Conservation (phyloP, 1,140 invertebrate species). For the Drosophila kikkawai region DNA sequence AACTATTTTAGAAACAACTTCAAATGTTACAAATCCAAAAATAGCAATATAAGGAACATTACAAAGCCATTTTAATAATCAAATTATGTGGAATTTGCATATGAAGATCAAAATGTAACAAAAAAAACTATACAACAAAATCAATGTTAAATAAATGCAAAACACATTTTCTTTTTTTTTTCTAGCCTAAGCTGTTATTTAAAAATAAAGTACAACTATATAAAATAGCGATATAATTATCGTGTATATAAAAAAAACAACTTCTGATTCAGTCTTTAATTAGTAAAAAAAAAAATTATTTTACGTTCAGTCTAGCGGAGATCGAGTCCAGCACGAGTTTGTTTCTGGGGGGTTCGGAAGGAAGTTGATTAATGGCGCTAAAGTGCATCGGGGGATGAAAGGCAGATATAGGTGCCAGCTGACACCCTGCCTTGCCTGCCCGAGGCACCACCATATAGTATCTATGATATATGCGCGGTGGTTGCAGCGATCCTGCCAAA, state of each 20-base stretch:
- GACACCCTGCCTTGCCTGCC: not conserved
- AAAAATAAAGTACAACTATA: slow-evolving; percentile 41
- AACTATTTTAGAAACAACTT: not conserved
- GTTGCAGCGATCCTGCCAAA: slow-evolving; percentile 27
- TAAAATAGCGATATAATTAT: slow-evolving; percentile 20
- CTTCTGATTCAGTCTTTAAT: not conserved
- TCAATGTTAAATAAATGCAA: not conserved
- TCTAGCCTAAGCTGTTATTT: slow-evolving; percentile 25
- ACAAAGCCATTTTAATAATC: not conserved
- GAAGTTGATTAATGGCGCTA: slow-evolving; percentile 38
- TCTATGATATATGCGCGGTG: slow-evolving; percentile 6
- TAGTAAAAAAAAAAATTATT: not conserved
- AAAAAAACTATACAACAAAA: not conserved
- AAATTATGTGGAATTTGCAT: not conserved
- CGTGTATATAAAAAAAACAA: not conserved
- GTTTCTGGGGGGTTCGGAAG: not conserved
- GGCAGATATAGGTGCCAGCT: slow-evolving; percentile 30
- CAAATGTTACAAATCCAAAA: not conserved
- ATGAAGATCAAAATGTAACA: not conserved
- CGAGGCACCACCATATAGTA: slow-evolving; percentile 4
- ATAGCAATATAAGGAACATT: not conserved
- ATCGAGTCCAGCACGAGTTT: slow-evolving; percentile 16
- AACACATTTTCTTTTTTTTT: slow-evolving; percentile 6
- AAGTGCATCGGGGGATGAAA: slow-evolving; percentile 29
- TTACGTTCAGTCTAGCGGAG: not conserved